Percentiles rank a stretch among this genome's conserved stretches.
These are phyloP conservation scores for Sarcophaga carnaria DNA, from an alignment of 2,888 invertebrate genomes.

Conservation along the genomic window DNA sequence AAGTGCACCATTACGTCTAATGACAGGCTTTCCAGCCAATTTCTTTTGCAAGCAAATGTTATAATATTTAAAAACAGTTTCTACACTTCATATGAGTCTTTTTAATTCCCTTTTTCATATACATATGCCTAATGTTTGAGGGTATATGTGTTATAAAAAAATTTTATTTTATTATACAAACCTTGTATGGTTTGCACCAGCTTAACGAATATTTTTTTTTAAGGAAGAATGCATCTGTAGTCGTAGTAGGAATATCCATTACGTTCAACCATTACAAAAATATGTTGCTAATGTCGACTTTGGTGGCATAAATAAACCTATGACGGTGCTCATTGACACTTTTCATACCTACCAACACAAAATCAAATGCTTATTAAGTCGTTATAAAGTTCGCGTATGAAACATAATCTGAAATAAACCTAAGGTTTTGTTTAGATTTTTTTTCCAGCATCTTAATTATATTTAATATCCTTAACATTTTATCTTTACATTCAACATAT, in stretches of 20 bases:
- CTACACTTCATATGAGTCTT: neutral
- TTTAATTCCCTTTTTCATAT: neutral
- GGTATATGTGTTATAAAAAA: too few species aligned
- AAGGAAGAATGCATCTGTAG: too few species aligned
- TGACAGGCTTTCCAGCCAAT: constrained; percentile 36
- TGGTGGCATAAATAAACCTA: constrained; percentile 23
- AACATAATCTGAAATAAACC: neutral
- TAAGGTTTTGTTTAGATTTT: constrained; percentile 67
- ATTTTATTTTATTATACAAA: too few species aligned
- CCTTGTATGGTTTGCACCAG: neutral
- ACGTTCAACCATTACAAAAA: too few species aligned
- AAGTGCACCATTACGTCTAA: constrained; percentile 32
- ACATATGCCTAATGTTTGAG: too few species aligned
- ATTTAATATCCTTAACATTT: constrained; percentile 70
- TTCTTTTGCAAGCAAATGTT: constrained; percentile 37
- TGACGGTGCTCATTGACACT: constrained; percentile 54
- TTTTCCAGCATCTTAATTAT: constrained; percentile 73
- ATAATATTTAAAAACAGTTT: constrained; percentile 48
- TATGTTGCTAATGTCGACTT: neutral
- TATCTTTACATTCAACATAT: neutral
- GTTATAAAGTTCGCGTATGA: neutral
- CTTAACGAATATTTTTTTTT: neutral
- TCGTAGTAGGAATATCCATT: neutral
- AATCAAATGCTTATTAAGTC: neutral
- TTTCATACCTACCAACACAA: constrained; percentile 48